phyloP scores from a whole-genome alignment of 2,797 vertebrate genomes.

The Malacoctenus gilli region DNA sequence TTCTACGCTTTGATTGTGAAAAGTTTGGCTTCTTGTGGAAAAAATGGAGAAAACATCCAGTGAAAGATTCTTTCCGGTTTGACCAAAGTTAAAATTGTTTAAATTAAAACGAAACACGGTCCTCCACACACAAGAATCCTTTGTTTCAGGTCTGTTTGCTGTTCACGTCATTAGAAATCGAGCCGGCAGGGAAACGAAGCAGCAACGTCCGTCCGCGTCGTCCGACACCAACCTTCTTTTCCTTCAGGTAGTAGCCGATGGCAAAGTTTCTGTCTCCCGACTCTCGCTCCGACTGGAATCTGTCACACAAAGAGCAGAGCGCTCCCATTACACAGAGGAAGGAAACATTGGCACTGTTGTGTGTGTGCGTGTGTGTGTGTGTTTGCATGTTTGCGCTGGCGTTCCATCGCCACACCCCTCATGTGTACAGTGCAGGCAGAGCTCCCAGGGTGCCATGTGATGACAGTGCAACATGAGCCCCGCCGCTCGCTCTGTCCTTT shows the following conservation, averaged over 20 bases:
- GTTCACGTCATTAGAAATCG: not conserved
- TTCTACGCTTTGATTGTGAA: too few species aligned
- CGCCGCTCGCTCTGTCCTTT: not conserved
- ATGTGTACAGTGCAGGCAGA: slow-evolving; percentile 25
- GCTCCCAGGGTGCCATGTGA: slow-evolving; percentile 22
- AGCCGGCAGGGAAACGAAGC: not conserved
- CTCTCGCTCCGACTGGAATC: slow-evolving; percentile 97
- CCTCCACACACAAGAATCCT: too few species aligned
- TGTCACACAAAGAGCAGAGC: slow-evolving; percentile 64
- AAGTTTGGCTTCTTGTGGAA: too few species aligned
- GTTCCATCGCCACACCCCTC: slow-evolving; percentile 21
- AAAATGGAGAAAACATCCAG: too few species aligned
- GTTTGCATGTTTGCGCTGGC: slow-evolving; percentile 13
- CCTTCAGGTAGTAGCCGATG: slow-evolving; percentile 98
- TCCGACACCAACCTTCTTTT: slow-evolving; percentile 89
- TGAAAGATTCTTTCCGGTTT: too few species aligned
- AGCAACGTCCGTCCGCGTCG: not conserved
- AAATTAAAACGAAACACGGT: too few species aligned
- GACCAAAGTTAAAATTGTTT: too few species aligned
- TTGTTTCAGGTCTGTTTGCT: too few species aligned
- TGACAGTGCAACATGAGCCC: slow-evolving; percentile 32
- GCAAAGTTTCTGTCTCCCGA: slow-evolving; percentile 98
- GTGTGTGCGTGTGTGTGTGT: slow-evolving; percentile 16
- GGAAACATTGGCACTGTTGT: slow-evolving; percentile 9
- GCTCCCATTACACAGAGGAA: slow-evolving; percentile 33